Conservation (phyloP, 2,797 vertebrate genomes). For the Myotis daubentonii region DNA sequence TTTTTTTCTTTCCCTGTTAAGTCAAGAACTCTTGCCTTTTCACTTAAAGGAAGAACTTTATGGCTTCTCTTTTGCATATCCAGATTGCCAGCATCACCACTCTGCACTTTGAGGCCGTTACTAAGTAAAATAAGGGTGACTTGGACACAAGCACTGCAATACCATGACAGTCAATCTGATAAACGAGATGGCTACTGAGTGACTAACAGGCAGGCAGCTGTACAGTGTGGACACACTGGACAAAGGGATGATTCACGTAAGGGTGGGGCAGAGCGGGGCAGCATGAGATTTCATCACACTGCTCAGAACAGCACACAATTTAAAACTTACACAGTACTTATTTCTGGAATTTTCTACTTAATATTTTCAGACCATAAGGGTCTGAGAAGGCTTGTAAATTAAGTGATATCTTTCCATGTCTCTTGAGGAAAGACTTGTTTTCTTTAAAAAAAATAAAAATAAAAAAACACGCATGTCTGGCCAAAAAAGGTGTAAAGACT, state of each 20-base stretch:
- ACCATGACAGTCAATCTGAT: neutral
- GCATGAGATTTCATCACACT: neutral
- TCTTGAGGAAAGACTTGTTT: conserved; percentile 15
- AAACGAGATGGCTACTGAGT: neutral
- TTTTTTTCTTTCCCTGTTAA: neutral
- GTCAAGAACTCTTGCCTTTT: neutral
- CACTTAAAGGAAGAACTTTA: neutral
- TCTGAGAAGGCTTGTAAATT: neutral
- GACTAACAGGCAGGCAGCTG: neutral
- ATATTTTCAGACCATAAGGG: neutral
- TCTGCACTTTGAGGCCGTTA: neutral
- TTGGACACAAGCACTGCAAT: neutral
- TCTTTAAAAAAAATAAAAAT: neutral
- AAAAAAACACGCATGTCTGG: neutral
- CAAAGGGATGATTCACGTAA: neutral
- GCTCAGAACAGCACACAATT: neutral
- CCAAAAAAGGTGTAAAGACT: neutral
- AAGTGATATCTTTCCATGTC: neutral
- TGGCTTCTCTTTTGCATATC: neutral
- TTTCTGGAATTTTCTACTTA: neutral
- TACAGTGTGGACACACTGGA: neutral
- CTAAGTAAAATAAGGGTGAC: neutral
- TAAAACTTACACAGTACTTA: neutral
- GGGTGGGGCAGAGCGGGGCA: neutral
- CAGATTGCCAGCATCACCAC: neutral